These are phyloP conservation scores for Oceanodroma tethys DNA, from an alignment of 2,113 vertebrate genomes.

Conservation along the genomic window DNA sequence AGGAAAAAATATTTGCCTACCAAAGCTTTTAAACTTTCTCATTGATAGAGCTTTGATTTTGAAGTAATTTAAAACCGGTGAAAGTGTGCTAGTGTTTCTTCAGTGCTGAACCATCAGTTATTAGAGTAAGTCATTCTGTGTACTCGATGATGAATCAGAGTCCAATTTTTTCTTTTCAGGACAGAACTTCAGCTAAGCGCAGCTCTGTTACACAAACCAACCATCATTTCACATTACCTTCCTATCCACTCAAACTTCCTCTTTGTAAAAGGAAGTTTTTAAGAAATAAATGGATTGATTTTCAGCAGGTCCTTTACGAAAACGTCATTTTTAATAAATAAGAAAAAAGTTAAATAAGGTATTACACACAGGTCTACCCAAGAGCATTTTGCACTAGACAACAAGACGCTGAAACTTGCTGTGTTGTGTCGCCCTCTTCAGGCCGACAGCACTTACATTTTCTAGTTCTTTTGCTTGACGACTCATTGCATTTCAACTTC, in stretches of 20 bases:
- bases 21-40: neutral
- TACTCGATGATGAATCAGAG: neutral
- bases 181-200: neutral
- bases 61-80: neutral
- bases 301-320: neutral
- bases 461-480: neutral
- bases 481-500: neutral
- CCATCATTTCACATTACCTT: neutral
- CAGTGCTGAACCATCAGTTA: neutral
- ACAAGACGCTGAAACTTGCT: neutral
- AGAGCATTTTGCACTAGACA: neutral
- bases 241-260: neutral
- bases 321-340: neutral
- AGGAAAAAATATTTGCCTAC: neutral
- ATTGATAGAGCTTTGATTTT: neutral
- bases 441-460: neutral
- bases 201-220: neutral
- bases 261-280: neutral
- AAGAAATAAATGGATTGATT: neutral
- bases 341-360: neutral
- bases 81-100: neutral
- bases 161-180: neutral
- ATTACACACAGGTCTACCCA: neutral
- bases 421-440: slow-evolving; percentile 59
- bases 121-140: neutral